Evolutionary conservation across 2,797 vertebrate species (phyloP).

Genomic region (Pantherophis vulpinus): DNA sequence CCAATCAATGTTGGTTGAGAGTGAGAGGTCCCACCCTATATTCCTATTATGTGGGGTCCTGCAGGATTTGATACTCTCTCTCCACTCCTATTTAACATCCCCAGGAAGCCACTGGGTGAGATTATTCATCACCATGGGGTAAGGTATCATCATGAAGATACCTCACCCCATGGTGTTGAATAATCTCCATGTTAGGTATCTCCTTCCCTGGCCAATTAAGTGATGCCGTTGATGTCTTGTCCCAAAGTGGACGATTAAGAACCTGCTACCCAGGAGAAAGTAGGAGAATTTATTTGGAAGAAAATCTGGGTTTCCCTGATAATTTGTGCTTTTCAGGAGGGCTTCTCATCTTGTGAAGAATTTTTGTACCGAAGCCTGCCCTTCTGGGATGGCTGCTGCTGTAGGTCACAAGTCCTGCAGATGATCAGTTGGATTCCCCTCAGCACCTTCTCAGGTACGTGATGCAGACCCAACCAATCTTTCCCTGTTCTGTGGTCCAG

Average conservation of each 20-base stretch:
- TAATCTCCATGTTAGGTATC: background rate
- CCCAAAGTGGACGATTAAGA: background rate
- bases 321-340: slow-evolving; percentile 77
- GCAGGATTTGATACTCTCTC: background rate
- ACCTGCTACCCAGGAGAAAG: background rate
- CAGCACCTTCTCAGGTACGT: slow-evolving; percentile 78
- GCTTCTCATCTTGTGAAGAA: slow-evolving; percentile 84
- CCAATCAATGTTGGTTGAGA: background rate
- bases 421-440: slow-evolving; percentile 87
- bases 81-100: background rate
- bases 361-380: slow-evolving; percentile 89
- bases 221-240: background rate
- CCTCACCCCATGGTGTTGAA: background rate
- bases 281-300: background rate
- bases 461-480: background rate
- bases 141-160: background rate
- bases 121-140: background rate
- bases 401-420: slow-evolving; percentile 80
- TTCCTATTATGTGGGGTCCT: background rate
- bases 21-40: background rate
- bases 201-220: background rate
- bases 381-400: slow-evolving; percentile 85
- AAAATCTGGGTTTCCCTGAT: background rate
- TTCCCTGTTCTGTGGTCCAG: background rate
- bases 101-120: background rate